Evolutionary conservation across 64 coral and sea anemone genomes (phyloP).

Genomic region (Porites lutea): DNA sequence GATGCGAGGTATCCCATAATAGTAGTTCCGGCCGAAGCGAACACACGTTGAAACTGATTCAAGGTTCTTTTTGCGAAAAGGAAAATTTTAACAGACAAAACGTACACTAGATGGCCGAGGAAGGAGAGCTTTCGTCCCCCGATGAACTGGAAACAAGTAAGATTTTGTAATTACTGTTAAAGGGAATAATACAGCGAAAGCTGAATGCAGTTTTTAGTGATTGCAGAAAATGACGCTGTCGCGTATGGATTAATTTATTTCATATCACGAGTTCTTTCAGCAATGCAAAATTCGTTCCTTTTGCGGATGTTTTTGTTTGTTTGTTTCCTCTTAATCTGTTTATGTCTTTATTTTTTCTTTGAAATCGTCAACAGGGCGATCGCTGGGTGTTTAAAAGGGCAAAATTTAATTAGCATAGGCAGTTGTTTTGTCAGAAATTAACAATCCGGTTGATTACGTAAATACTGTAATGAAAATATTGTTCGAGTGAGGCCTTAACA

Average conservation of each 20-base stretch:
- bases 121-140: constrained; percentile 97
- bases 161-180: constrained; percentile 11
- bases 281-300: background rate
- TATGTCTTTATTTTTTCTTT: background rate
- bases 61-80: background rate
- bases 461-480: too few relatives aligned
- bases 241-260: too few relatives aligned
- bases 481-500: background rate
- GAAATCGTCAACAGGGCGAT: background rate
- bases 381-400: background rate
- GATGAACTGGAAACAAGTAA: constrained; percentile 98
- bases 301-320: background rate
- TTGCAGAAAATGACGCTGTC: background rate
- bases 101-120: constrained; percentile 74
- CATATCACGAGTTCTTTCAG: background rate
- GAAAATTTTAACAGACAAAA: too few relatives aligned
- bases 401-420: too few relatives aligned
- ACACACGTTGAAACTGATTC: background rate
- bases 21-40: background rate
- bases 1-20: constrained; percentile 13
- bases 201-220: background rate
- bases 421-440: too few relatives aligned
- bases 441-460: too few relatives aligned
- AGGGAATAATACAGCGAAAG: background rate
- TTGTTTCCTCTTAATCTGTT: background rate